These are phyloP conservation scores for Aporophyla lueneburgensis DNA, from an alignment of 2,888 invertebrate genomes.

Conservation along the genomic window DNA sequence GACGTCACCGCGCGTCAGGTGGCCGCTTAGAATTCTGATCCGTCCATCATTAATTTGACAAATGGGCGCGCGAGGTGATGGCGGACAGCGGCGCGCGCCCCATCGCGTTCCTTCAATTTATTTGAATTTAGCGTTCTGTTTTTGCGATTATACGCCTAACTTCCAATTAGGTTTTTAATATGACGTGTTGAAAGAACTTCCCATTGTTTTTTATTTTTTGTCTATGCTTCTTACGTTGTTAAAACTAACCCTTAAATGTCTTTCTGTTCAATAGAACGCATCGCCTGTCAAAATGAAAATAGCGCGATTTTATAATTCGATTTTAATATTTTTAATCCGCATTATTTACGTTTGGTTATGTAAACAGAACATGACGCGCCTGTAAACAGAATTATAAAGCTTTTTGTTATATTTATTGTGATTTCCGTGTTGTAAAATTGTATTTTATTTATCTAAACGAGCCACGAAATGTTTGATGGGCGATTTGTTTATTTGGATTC, in stretches of 20 bases:
- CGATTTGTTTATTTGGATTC: conserved; percentile 64
- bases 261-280: conserved; percentile 20
- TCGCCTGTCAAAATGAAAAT: conserved; percentile 18
- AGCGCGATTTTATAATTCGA: conserved; percentile 11
- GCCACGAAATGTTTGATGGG: conserved; percentile 64
- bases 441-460: conserved; percentile 66
- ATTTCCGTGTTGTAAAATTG: conserved; percentile 60
- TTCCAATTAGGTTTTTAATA: conserved; percentile 71
- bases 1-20: conserved; percentile 71
- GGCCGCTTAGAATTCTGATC: conserved; percentile 83
- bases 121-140: conserved; percentile 75
- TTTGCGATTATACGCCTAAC: conserved; percentile 72
- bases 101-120: conserved; percentile 73
- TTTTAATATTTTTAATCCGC: conserved; percentile 61
- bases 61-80: conserved; percentile 79
- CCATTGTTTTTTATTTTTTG: conserved; percentile 18
- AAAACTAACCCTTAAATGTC: conserved; percentile 34
- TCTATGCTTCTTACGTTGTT: conserved; percentile 30
- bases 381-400: conserved; percentile 76
- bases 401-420: conserved; percentile 72
- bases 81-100: conserved; percentile 72
- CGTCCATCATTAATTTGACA: conserved; percentile 88
- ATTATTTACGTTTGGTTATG: conserved; percentile 72
- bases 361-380: conserved; percentile 71
- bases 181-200: conserved; percentile 63